Evolutionary conservation across 2,888 invertebrate genomes (phyloP).

Genomic region (Chloroclystis v-ata): DNA sequence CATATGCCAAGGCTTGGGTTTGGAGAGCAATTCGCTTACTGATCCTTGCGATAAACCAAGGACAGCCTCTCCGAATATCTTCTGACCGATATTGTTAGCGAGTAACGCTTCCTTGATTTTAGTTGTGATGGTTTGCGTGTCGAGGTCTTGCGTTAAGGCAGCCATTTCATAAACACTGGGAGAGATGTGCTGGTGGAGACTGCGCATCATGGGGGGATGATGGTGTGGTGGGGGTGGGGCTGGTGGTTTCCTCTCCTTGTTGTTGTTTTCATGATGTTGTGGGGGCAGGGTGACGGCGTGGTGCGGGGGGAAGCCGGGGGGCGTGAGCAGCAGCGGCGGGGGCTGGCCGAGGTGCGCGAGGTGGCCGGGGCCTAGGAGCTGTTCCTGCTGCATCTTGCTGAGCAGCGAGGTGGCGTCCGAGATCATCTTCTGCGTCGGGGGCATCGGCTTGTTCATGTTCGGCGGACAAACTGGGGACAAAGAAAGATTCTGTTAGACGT

Average conservation of each 20-base stretch:
- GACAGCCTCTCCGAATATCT: constrained; percentile 98
- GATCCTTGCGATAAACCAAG: constrained; percentile 97
- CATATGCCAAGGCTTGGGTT: constrained; percentile 99
- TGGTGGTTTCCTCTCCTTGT: constrained; percentile 75
- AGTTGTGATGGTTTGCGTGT: constrained; percentile 97
- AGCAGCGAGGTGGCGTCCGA: constrained; percentile 82
- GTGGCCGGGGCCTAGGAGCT: constrained; percentile 77
- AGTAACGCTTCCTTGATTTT: constrained; percentile 97
- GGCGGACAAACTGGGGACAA: constrained; percentile 79
- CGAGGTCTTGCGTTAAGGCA: constrained; percentile 95
- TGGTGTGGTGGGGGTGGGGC: constrained; percentile 80
- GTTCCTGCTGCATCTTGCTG: constrained; percentile 85
- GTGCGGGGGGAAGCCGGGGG: constrained; percentile 86
- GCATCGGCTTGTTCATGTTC: constrained; percentile 85
- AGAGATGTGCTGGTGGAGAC: constrained; percentile 89
- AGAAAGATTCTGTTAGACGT: constrained; percentile 21
- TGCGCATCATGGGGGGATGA: constrained; percentile 82
- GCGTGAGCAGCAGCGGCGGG: constrained; percentile 83
- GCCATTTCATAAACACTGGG: constrained; percentile 99
- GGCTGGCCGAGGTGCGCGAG: constrained; percentile 74
- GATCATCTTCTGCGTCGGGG: constrained; percentile 87
- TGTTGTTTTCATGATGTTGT: constrained; percentile 79
- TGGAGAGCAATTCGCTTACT: constrained; percentile 96
- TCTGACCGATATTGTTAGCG: constrained; percentile 98
- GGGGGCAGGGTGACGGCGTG: constrained; percentile 84